phyloP scores from a whole-genome alignment of 1,140 invertebrate genomes.

The Maniola jurtina region DNA sequence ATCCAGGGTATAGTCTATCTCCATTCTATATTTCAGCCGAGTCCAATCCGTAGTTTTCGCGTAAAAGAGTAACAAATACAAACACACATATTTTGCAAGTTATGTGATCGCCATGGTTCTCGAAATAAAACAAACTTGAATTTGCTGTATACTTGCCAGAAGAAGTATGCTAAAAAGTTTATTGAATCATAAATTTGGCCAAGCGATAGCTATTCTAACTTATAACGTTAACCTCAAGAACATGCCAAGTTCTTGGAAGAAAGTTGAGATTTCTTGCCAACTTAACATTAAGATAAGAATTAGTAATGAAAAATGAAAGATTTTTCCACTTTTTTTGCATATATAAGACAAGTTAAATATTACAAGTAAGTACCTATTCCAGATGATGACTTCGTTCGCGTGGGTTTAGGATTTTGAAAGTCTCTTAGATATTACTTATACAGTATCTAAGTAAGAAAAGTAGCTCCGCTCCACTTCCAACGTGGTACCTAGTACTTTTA shows the following conservation, averaged over 20 bases:
- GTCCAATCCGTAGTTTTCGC: no score
- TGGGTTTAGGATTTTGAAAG: no score
- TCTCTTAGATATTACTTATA: no score
- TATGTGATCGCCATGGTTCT: background rate
- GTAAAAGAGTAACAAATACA: no score
- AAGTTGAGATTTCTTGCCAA: conserved; percentile 46
- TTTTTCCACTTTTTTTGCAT: background rate
- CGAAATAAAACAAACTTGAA: conserved; percentile 25
- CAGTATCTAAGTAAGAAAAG: no score
- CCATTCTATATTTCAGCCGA: no score
- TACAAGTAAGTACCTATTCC: no score
- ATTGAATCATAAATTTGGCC: conserved; percentile 50
- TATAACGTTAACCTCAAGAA: conserved; percentile 50
- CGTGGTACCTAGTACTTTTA: no score
- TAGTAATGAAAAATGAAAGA: conserved; percentile 21
- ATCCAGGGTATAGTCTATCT: no score
- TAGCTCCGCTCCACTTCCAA: no score
- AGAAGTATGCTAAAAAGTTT: conserved; percentile 43
- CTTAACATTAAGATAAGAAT: conserved; percentile 27
- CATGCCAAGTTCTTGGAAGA: conserved; percentile 54
- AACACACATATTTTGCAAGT: background rate
- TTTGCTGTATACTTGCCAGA: conserved; percentile 35
- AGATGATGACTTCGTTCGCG: no score
- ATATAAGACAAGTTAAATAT: no score
- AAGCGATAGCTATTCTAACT: conserved; percentile 46